Conservation (phyloP, 2,113 vertebrate genomes). For the Cyanoliseus patagonus region DNA sequence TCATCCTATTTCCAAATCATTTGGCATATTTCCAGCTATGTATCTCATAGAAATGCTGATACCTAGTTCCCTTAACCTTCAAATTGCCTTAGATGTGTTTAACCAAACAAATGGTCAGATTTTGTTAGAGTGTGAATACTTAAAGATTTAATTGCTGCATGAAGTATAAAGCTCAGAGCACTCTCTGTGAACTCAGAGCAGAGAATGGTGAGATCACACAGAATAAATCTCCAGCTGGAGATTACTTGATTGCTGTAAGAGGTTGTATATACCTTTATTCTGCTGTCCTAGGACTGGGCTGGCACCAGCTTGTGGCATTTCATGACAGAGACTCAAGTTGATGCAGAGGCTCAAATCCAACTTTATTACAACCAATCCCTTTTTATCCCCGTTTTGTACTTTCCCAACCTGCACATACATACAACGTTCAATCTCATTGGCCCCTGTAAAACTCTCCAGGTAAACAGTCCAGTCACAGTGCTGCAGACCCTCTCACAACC, state of each 20-base stretch:
- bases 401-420: no score
- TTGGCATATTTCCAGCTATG: not conserved
- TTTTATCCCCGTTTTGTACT: no score
- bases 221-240: not conserved
- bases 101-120: not conserved
- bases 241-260: not conserved
- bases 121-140: not conserved
- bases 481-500: no score
- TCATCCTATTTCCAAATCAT: constrained; percentile 21
- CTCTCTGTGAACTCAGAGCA: not conserved
- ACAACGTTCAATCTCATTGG: no score
- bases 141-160: not conserved
- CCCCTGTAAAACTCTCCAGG: no score
- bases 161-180: not conserved
- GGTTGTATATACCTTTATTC: not conserved
- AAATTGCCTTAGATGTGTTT: constrained; percentile 14
- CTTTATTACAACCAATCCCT: no score
- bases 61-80: not conserved
- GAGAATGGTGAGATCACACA: not conserved
- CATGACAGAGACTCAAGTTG: no score
- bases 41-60: not conserved
- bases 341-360: no score
- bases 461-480: no score
- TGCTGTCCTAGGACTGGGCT: not conserved
- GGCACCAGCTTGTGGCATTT: not conserved